These are phyloP conservation scores for Anastatus disparis DNA, from an alignment of 1,140 invertebrate species.

Conservation along the genomic window DNA sequence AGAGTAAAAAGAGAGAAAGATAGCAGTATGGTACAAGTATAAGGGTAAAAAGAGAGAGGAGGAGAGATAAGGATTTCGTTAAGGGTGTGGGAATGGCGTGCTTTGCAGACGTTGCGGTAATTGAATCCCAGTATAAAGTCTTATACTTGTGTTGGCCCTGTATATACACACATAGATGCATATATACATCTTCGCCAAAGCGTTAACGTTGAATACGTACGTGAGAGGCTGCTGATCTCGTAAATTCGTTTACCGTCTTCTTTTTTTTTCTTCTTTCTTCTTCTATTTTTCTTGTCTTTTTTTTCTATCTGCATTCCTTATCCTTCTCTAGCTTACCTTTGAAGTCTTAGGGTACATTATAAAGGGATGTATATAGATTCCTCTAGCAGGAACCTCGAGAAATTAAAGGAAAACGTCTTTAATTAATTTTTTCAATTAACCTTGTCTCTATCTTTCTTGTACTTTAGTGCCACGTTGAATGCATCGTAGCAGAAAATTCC, in stretches of 20 bases:
- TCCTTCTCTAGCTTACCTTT: neutral
- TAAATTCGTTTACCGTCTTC: constrained; percentile 24
- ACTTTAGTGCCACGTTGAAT: neutral
- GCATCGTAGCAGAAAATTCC: constrained; percentile 31
- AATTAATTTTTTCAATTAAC: constrained; percentile 44
- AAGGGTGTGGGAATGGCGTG: constrained; percentile 61
- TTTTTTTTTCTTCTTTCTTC: constrained; percentile 4
- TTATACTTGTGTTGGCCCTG: no score
- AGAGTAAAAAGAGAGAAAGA: constrained; percentile 11
- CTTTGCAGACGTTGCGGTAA: constrained; percentile 66
- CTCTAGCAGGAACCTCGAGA: neutral
- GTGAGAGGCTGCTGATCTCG: constrained; percentile 27
- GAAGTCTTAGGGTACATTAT: no score
- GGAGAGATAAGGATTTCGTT: constrained; percentile 36
- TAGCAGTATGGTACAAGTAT: neutral
- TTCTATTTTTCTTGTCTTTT: neutral
- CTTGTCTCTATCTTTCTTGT: neutral
- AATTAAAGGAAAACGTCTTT: constrained; percentile 9
- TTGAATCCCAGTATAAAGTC: constrained; percentile 64
- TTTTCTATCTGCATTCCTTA: neutral
- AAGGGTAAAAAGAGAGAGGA: neutral
- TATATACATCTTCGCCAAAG: constrained; percentile 43
- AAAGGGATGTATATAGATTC: constrained; percentile 6
- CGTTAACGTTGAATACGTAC: constrained; percentile 19
- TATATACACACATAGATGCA: no score